Base-by-base conservation (phyloP, 1,140 invertebrate genomes). In the Ostrea denselamellosa region DNA sequence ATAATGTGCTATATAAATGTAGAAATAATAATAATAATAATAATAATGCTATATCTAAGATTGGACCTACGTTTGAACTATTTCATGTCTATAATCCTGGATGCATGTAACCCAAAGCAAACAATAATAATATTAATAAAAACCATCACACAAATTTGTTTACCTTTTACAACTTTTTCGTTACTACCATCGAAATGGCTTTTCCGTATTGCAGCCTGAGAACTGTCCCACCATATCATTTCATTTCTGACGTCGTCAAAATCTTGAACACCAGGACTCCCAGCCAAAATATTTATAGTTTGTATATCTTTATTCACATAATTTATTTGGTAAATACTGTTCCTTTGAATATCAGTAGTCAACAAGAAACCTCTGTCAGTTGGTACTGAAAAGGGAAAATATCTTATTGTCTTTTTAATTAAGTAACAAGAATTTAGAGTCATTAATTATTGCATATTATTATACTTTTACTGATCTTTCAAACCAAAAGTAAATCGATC, bases 161-260 rank as follows among this genome's bases (percentile, higher is more conserved):
- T 34, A 77, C 68, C 68, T 77, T 77, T 77, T 77, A 86, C 53
- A 44, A 71, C 81, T 28, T 34, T 82, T 71, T 82, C 85, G 8
- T 14, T 22, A 7, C 52, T 58, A 17, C 85, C 85, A 56, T 86
- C 54, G 10, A 77, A 44, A 54, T 9, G 10, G 54, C 77, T 82
- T 77, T 77, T 28, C 25, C 22, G 22, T 28, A 77, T 77, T 4
- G 68, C 28, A 34, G 25, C 10, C 28, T 77, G 25, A 10, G 68
- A 77, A 22, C 71, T 52, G n/a, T 86, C 85, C 52, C 65, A 53
- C 85, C 85, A 86, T 8, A 86, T 44, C 22, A 86, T 52, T n/a
- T 44, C 34, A 19, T 53, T 71, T 53, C 34, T 71, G 9, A 71
- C n/a, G 22, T 53, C 14, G 71, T 86, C 85, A 52, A 53, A 44